These are phyloP conservation scores for Ifrita kowaldi DNA, from an alignment of 2,113 vertebrate species.

Conservation along the genomic window DNA sequence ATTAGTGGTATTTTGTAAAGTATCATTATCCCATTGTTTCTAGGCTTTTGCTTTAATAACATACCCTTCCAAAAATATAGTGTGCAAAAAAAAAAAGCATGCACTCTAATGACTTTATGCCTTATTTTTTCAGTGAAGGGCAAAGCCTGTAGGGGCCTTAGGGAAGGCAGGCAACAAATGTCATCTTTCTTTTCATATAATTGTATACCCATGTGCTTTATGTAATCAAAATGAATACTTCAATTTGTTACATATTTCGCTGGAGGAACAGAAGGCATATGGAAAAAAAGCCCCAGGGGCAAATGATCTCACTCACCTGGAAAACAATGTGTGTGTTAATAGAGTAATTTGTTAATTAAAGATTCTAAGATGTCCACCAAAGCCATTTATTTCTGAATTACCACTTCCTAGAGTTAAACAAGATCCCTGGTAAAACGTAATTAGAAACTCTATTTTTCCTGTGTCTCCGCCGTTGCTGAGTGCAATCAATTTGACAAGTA, in stretches of 20 bases:
- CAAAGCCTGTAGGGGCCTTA: background rate
- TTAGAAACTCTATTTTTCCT: conserved; percentile 38
- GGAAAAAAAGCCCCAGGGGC: conserved; percentile 36
- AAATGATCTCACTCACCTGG: conserved; percentile 57
- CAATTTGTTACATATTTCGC: conserved; percentile 33
- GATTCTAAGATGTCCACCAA: conserved; percentile 46
- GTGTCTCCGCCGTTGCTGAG: conserved; percentile 14
- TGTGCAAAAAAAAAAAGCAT: background rate
- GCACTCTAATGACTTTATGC: background rate
- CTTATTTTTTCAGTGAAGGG: background rate
- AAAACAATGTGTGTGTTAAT: conserved; percentile 54
- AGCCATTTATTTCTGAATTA: conserved; percentile 55
- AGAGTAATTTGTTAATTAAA: conserved; percentile 68
- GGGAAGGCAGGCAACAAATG: background rate
- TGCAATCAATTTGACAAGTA: conserved; percentile 46
- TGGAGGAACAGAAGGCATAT: conserved; percentile 50
- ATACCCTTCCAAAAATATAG: background rate
- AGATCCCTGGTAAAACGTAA: conserved; percentile 25
- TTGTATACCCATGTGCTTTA: conserved; percentile 15
- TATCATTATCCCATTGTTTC: background rate
- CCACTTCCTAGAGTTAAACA: conserved; percentile 35
- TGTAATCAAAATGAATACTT: conserved; percentile 59
- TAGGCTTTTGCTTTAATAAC: background rate
- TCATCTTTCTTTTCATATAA: conserved; percentile 13
- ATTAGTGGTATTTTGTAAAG: background rate